Evolutionary conservation across 1,140 invertebrate genomes (phyloP).

Genomic region (Dinoponera quadriceps): DNA sequence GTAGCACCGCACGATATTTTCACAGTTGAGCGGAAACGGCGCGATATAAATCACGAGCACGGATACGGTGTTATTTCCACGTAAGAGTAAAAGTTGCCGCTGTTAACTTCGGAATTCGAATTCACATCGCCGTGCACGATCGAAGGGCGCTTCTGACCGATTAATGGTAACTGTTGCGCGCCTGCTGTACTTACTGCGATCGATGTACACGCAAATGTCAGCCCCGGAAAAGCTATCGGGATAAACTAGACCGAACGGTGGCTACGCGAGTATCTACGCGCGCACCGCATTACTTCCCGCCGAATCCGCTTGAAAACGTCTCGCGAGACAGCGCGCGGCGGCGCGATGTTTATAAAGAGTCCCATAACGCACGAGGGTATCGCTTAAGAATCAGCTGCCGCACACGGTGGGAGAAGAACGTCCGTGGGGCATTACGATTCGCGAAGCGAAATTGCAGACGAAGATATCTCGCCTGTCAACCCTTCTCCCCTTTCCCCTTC

Average conservation of each 20-base stretch:
- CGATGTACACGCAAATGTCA: background rate
- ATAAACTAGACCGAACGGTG: background rate
- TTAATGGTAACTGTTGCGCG: background rate
- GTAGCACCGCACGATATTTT: no score
- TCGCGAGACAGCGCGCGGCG: background rate
- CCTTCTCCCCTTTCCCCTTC: background rate
- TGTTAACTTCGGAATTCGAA: background rate
- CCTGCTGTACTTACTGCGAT: constrained; percentile 27
- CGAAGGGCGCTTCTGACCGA: background rate
- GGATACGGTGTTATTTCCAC: no score
- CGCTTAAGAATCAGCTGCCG: background rate
- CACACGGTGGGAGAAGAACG: constrained; percentile 7
- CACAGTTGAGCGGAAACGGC: no score
- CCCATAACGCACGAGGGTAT: background rate
- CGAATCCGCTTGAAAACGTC: constrained; percentile 40
- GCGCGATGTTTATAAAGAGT: constrained; percentile 39
- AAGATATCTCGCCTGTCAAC: background rate
- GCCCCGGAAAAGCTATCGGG: background rate
- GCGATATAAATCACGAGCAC: no score
- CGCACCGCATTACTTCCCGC: constrained; percentile 4
- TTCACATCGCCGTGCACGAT: background rate
- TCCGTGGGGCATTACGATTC: background rate
- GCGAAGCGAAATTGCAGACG: background rate
- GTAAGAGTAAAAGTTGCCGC: background rate
- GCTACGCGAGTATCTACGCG: background rate